Percentiles rank a stretch among this genome's conserved stretches.
phyloP scores from a whole-genome alignment of 2,888 invertebrate genomes.

The Acleris sparsana region DNA sequence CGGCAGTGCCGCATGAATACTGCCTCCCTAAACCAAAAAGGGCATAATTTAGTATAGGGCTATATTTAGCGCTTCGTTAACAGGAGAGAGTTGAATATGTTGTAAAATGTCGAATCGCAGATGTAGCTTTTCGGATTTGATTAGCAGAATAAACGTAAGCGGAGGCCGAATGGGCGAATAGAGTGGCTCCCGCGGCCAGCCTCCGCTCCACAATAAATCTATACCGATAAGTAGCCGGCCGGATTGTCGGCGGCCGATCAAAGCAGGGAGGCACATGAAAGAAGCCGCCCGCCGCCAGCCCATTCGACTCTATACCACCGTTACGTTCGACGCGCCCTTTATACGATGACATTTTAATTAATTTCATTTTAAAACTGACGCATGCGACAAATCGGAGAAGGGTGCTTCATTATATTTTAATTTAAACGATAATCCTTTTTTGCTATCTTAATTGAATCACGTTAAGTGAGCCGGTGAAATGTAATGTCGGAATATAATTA shows the following conservation, averaged over 20 bases:
- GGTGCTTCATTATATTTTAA: conserved; percentile 43
- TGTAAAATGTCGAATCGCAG: no score
- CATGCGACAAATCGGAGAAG: conserved; percentile 56
- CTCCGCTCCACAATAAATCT: conserved; percentile 83
- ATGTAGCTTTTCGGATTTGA: no score
- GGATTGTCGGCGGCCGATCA: conserved; percentile 80
- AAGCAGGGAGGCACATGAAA: conserved; percentile 78
- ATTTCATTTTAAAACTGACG: conserved; percentile 67
- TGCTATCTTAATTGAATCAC: not conserved
- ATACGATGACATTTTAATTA: conserved; percentile 74
- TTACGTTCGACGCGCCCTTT: conserved; percentile 64
- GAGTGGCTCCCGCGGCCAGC: conserved; percentile 65
- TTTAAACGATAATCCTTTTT: conserved; percentile 14
- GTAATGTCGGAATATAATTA: no score
- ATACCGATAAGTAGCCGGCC: conserved; percentile 81
- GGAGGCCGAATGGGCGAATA: conserved; percentile 57
- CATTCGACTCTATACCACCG: conserved; percentile 67
- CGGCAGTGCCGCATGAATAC: conserved; percentile 57
- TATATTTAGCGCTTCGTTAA: no score
- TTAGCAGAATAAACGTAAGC: conserved; percentile 46
- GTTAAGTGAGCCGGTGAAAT: not conserved
- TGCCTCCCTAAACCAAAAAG: no score
- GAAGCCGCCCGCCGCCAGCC: conserved; percentile 69
- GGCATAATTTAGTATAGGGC: no score
- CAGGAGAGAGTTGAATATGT: no score